Percentiles rank a stretch among this genome's conserved stretches.
Conservation (phyloP, 1,140 invertebrate species). For the Dreissena polymorpha region DNA sequence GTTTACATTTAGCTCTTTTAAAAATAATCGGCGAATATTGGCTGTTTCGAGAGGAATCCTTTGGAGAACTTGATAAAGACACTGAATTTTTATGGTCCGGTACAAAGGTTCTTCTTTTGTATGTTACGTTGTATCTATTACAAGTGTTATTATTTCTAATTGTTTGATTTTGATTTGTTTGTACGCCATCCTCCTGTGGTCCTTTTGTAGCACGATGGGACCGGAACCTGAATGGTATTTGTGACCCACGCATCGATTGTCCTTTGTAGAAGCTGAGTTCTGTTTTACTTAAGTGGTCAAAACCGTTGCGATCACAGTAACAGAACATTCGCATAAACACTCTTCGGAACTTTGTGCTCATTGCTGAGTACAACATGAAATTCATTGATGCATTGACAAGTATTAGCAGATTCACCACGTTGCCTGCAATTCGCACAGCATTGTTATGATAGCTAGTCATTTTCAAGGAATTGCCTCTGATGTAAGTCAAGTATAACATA, state of each 20-base stretch:
- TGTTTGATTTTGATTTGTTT: neutral
- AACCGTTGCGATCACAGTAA: constrained; percentile 5
- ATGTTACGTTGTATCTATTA: neutral
- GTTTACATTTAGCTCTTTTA: no score
- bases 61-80: neutral
- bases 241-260: neutral
- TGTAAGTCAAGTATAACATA: constrained; percentile 57
- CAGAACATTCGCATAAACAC: constrained; percentile 86
- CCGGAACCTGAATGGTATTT: constrained; percentile 34
- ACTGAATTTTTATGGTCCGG: neutral
- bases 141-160: neutral
- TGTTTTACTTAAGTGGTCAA: constrained; percentile 18
- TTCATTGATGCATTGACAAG: constrained; percentile 87
- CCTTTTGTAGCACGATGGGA: constrained; percentile 1
- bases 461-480: neutral
- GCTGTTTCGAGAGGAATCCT: neutral
- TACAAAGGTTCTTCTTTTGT: neutral
- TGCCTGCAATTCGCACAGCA: constrained; percentile 82
- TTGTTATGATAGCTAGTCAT: constrained; percentile 36
- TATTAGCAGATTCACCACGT: constrained; percentile 87
- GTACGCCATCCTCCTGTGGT: neutral
- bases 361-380: constrained; percentile 88
- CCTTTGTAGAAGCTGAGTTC: constrained; percentile 36
- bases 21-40: no score
- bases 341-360: constrained; percentile 88